Base-by-base conservation (phyloP, 2,797 vertebrate species). In the Danio choprae region DNA sequence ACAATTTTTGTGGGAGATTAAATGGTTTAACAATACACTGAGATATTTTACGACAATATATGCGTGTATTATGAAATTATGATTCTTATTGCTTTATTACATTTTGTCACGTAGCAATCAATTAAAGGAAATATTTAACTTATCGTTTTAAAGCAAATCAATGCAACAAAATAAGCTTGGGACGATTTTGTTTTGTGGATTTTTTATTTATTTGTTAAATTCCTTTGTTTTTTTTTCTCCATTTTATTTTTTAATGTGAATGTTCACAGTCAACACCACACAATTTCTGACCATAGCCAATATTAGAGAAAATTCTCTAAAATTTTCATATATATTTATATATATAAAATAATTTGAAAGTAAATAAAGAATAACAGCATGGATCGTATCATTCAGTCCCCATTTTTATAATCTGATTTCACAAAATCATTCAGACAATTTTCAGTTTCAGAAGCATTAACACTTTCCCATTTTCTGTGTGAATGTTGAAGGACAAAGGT, bases 231-330 rank as follows among this genome's bases (percentile, higher is more conserved):
- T 84, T 86, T 81, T 40, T 8, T 22, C 51, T 85, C 86, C 87
- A 88, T 92, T 93, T 92, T 90, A 84, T 88, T 91, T 92, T 90
- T 89, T 90, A 92, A 94, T 92, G 93, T 94, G 92, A 93, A 93
- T 92, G 89, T 94, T 93, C 92, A 94, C 93, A 92, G 91, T 92
- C 90, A 91, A 94, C 91, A 93, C 91, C 93, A 92, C 92, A 93
- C 90, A 88, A 91, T 91, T 90, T 90, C 90, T 90, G 89, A 91
- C 87, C 90, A 92, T 90, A 90, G 89, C 91, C 88, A 48, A 91
- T 93, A 93, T 92, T 91, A 93, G 88, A 91, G 87, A 92, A 88
- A 88, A 89, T 81, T 83, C 78, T 85, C 89, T 80, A 89, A 60
- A 75, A 86, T 90, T 87, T 86, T 91, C 87, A 83, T 90, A 87